Conservation (phyloP, 2,113 vertebrate genomes). For the Grammomys surdaster region DNA sequence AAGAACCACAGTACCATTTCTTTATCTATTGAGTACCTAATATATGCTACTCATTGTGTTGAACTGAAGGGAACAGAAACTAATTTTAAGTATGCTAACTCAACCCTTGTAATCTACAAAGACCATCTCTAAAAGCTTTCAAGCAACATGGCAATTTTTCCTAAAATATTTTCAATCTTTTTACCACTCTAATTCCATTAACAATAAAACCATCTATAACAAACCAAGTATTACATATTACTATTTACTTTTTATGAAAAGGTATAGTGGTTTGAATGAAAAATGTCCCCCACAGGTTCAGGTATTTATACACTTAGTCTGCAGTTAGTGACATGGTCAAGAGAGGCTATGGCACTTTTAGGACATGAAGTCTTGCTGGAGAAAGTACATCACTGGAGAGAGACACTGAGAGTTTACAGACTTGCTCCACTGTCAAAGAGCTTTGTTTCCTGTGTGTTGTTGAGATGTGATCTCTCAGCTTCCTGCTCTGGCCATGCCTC, state of each 20-base stretch:
- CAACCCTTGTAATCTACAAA: background rate
- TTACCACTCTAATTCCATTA: constrained; percentile 58
- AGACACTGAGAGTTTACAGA: background rate
- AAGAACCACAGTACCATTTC: background rate
- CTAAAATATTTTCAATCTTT: constrained; percentile 21
- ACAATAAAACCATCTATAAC: constrained; percentile 11
- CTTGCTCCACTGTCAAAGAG: background rate
- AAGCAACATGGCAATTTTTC: background rate
- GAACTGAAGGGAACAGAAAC: background rate
- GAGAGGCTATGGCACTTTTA: background rate
- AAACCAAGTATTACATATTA: background rate
- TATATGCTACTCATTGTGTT: background rate
- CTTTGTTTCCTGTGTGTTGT: background rate
- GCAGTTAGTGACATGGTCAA: background rate
- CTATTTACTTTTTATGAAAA: constrained; percentile 32
- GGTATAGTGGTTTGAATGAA: background rate
- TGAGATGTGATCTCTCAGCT: background rate
- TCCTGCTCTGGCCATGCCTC: background rate
- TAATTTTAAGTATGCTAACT: background rate
- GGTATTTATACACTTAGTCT: background rate
- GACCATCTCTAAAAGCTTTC: background rate
- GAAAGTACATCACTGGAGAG: background rate
- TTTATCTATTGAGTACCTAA: background rate
- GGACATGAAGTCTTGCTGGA: background rate
- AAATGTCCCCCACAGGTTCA: background rate